A percentile compares a stretch with the other conserved stretches of the same genome.
Evolutionary conservation across 2,888 invertebrate species (phyloP).

Genomic region (Idaea aversata): DNA sequence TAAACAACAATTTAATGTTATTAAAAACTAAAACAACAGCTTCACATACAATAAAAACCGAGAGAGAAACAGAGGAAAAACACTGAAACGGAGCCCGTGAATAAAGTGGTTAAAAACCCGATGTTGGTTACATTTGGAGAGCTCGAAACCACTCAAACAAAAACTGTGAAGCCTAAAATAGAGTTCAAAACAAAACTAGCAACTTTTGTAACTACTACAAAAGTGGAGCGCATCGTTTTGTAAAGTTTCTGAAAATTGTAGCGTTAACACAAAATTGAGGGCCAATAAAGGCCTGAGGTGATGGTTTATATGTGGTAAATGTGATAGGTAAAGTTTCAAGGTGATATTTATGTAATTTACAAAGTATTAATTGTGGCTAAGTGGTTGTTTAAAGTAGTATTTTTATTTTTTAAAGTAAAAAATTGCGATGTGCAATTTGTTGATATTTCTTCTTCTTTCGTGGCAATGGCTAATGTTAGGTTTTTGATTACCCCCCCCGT

Average conservation of each 20-base stretch:
- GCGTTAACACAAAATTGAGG: constrained; percentile 24
- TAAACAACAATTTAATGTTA: background rate
- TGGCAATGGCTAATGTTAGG: background rate
- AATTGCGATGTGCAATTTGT: background rate
- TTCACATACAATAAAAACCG: background rate
- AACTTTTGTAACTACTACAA: constrained; percentile 13
- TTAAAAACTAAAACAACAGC: background rate
- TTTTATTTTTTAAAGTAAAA: background rate
- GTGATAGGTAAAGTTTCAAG: background rate
- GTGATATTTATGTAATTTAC: background rate
- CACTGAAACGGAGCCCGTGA: constrained; percentile 2
- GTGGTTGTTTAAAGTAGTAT: background rate
- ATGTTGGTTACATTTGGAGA: constrained; percentile 15
- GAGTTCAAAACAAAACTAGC: constrained; percentile 24
- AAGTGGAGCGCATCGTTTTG: constrained; percentile 32
- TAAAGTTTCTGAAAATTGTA: constrained; percentile 27
- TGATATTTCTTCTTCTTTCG: background rate
- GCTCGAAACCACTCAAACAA: constrained; percentile 31
- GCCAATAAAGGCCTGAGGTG: background rate
- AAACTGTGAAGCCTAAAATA: constrained; percentile 36
- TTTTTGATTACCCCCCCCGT: background rate
- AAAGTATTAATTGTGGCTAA: background rate
- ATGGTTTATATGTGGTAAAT: background rate
- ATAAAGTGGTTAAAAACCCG: constrained; percentile 24
- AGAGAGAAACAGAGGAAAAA: background rate